A percentile compares a stretch with the other conserved stretches of the same genome.
These are phyloP conservation scores for Leptosomus discolor DNA, from an alignment of 2,113 vertebrate species.

Conservation along the genomic window DNA sequence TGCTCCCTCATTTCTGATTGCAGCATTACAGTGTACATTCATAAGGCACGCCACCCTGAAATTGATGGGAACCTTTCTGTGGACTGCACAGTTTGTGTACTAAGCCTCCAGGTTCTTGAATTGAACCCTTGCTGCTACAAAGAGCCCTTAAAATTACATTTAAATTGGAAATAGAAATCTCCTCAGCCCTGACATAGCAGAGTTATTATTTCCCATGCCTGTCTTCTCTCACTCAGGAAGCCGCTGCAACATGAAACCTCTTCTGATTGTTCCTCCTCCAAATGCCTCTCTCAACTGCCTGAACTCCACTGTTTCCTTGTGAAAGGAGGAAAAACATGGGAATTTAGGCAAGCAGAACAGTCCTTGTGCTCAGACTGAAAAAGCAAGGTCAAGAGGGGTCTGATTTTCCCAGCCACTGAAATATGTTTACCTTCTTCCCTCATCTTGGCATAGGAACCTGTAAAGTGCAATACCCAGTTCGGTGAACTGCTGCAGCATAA, in stretches of 20 bases:
- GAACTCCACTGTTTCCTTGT: neutral
- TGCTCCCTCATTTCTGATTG: slow-evolving; percentile 8
- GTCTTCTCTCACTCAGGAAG: slow-evolving; percentile 37
- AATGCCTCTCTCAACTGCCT: neutral
- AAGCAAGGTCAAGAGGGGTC: neutral
- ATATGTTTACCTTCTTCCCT: neutral
- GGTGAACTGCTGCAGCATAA: neutral
- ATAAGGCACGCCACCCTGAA: neutral
- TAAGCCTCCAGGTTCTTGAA: slow-evolving; percentile 30
- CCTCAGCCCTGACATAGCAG: slow-evolving; percentile 2
- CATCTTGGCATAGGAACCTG: neutral
- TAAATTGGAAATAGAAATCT: slow-evolving; percentile 64
- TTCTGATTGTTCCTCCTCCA: slow-evolving; percentile 41
- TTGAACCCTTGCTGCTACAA: neutral
- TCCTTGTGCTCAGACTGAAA: neutral
- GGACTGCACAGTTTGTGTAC: slow-evolving; percentile 25
- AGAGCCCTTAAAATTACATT: slow-evolving; percentile 61
- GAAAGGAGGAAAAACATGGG: slow-evolving; percentile 4
- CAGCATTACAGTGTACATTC: neutral
- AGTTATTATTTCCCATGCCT: slow-evolving; percentile 41
- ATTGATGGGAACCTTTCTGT: slow-evolving; percentile 19
- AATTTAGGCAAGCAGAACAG: neutral
- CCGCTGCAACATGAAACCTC: slow-evolving; percentile 29
- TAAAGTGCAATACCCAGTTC: neutral
- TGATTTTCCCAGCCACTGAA: slow-evolving; percentile 4